Base-by-base conservation (phyloP, 2,113 vertebrate species). In the Corythoichthys intestinalis region DNA sequence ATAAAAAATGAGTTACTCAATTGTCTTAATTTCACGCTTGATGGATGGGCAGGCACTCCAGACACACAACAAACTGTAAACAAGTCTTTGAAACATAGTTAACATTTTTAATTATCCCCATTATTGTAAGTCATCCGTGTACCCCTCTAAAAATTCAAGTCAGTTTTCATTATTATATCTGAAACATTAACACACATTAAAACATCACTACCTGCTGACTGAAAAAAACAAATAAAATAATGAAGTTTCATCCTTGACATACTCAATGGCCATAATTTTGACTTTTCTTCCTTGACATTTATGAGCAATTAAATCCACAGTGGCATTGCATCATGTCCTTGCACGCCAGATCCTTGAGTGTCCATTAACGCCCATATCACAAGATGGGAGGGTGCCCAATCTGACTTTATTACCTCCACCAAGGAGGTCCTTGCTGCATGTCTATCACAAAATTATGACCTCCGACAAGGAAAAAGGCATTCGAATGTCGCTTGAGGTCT, bases 321-420 rank as follows among this genome's bases (percentile, higher is more conserved):
- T 67, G 15, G 67, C 71, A 17, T 14, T 14, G 39, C n/a, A 37
- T 39, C 57, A 34, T 6, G 37, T 69, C 67, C 69, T 77, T 48
- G 12, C 61, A 49, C 44, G 49, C 28, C 61, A 69, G 57, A 28
- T 70, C 69, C 66, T 76, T 64, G 57, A 80, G 46, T 65, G 48
- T 68, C 73, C 73, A 75, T 65, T 71, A 78, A 72, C 62, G 38
- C 57, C 2, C 37, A 74, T 66, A 74, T 54, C 11, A 70, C 58
- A 11, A 17, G 60, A 78, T 66, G 20, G 64, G 47, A 14, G 65
- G 67, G 67, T 58, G 60, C 34, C 69, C 46, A 37, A 66, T 54
- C 64, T 52, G 60, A n/a, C 44, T 70, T 71, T 70, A 44, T 76
- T 73, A 48, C 61, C 61, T 47, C 41, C 61, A 2, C 61, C 61